phyloP scores from a whole-genome alignment of 1,140 invertebrate genomes.

The Palaemon carinicauda region DNA sequence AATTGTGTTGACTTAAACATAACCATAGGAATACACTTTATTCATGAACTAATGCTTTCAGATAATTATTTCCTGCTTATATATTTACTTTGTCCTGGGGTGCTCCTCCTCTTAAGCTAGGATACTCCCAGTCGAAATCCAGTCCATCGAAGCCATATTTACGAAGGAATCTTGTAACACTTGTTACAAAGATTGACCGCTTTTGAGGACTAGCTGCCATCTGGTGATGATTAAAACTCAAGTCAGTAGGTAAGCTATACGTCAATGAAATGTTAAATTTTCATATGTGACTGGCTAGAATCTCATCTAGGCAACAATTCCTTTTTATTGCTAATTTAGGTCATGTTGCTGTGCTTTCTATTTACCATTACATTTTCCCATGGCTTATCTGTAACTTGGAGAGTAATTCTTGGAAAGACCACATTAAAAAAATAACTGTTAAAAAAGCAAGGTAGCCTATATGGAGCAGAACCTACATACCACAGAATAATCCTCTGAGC shows the following conservation, averaged over 20 bases:
- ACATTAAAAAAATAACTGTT: too few species aligned
- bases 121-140: slow-evolving; percentile 83
- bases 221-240: slow-evolving; percentile 7
- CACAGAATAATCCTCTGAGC: slow-evolving; percentile 27
- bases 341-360: too few species aligned
- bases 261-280: neutral
- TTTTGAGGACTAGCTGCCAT: slow-evolving; percentile 71
- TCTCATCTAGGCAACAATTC: neutral
- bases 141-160: slow-evolving; percentile 83
- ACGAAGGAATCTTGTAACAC: slow-evolving; percentile 61
- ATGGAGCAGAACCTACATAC: neutral
- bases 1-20: too few species aligned
- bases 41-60: neutral
- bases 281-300: neutral
- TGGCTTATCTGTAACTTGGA: too few species aligned
- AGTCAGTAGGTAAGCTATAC: neutral
- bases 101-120: slow-evolving; percentile 75
- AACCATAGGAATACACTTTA: neutral
- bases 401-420: too few species aligned
- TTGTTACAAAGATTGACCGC: slow-evolving; percentile 60
- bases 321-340: too few species aligned
- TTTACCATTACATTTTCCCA: too few species aligned
- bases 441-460: too few species aligned
- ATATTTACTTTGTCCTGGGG: slow-evolving; percentile 74
- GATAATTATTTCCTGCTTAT: too few species aligned